A percentile compares a stretch with the other conserved stretches of the same genome.
phyloP scores from a whole-genome alignment of 2,888 invertebrate species.

The Drosophila tanythrix region DNA sequence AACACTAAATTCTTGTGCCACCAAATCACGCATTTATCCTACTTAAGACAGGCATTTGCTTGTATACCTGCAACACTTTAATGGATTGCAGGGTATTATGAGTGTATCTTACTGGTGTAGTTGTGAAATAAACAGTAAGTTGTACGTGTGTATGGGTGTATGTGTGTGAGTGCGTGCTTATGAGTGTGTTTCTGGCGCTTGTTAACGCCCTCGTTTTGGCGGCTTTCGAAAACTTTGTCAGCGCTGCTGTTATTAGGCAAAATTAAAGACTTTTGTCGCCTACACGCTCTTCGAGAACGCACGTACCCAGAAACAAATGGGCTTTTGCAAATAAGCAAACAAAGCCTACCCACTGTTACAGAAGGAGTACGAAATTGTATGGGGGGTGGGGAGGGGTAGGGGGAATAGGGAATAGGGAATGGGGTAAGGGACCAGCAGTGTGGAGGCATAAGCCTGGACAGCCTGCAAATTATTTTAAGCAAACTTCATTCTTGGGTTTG shows the following conservation, averaged over 20 bases:
- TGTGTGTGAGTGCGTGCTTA: conserved; percentile 37
- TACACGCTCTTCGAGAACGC: conserved; percentile 38
- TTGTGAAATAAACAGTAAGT: conserved; percentile 70
- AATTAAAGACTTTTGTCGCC: conserved; percentile 79
- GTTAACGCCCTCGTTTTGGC: conserved; percentile 78
- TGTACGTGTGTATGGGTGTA: conserved; percentile 38
- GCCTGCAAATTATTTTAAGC: conserved; percentile 77
- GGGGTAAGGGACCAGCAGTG: background rate
- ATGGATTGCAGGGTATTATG: conserved; percentile 44
- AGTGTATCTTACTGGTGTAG: conserved; percentile 55
- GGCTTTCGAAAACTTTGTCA: conserved; percentile 72
- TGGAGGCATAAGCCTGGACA: conserved; percentile 66
- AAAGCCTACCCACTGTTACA: conserved; percentile 45
- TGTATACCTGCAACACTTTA: conserved; percentile 13
- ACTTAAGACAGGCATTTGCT: conserved; percentile 6
- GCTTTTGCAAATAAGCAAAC: conserved; percentile 77
- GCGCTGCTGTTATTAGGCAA: conserved; percentile 71
- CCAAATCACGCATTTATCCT: background rate
- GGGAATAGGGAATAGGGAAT: background rate
- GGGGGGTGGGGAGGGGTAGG: background rate
- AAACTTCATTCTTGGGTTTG: conserved; percentile 78
- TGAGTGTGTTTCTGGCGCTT: conserved; percentile 70
- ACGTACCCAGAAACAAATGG: conserved; percentile 75
- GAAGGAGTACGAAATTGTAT: background rate
- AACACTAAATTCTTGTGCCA: background rate